These are phyloP conservation scores for Rattus norvegicus DNA, from an alignment of 2,113 vertebrate genomes.

Conservation along the genomic window GRCr8 NC_086019.1:156564501-156565000, in stretches of 20 bases:
- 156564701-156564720: not conserved
- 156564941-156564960: not conserved
- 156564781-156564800: not conserved
- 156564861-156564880: not conserved
- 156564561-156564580: not conserved
- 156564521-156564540: not conserved
- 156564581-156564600: not conserved
- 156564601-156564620: not conserved
- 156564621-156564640: not conserved
- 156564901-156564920: not conserved
- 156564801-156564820: not conserved
- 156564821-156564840: not conserved
- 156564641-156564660: not conserved
- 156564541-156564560: not conserved
- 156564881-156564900: not conserved
- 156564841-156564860: not conserved
- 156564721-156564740: not conserved
- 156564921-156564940: not conserved
- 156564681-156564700: not conserved
- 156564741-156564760: not conserved
- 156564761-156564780: not conserved
- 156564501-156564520: too few relatives aligned
- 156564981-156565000: not conserved
- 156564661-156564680: not conserved
- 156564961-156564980: not conserved